A percentile compares a stretch with the other conserved stretches of the same genome.
These are phyloP conservation scores for Salvator merianae DNA, from an alignment of 2,113 vertebrate genomes.

Conservation along the genomic window DNA sequence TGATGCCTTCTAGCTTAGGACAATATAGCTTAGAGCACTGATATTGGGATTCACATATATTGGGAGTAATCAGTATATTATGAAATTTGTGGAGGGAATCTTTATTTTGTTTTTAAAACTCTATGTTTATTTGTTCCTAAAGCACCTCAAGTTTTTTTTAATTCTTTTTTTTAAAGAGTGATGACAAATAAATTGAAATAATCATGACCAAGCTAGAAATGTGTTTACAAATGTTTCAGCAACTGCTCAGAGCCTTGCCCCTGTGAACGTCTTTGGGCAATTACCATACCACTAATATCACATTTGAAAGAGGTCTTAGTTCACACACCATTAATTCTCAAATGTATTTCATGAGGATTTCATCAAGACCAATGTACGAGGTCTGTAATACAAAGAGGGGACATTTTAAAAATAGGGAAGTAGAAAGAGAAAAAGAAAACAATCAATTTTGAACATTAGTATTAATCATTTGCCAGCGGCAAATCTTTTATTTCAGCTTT, in stretches of 20 bases:
- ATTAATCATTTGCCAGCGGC: conserved; percentile 12
- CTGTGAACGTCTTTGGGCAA: background rate
- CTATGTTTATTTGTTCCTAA: too few relatives aligned
- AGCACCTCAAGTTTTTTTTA: too few relatives aligned
- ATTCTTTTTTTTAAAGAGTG: background rate
- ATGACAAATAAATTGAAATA: too few relatives aligned
- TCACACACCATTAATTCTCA: conserved; percentile 5
- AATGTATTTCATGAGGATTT: background rate
- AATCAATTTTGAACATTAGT: conserved; percentile 18
- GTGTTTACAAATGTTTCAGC: background rate
- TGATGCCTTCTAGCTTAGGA: background rate
- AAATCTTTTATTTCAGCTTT: background rate
- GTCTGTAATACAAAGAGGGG: too few relatives aligned
- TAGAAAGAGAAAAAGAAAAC: background rate
- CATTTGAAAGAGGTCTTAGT: background rate
- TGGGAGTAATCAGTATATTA: too few relatives aligned
- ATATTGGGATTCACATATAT: background rate
- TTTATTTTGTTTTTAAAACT: too few relatives aligned
- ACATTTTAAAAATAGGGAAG: background rate
- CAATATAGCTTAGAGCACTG: background rate
- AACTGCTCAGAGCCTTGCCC: background rate
- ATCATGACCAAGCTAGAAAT: background rate
- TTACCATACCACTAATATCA: background rate
- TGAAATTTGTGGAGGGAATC: too few relatives aligned
- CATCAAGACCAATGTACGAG: background rate